phyloP scores from a whole-genome alignment of 2,113 vertebrate genomes.

The Enhydra lutris region DNA sequence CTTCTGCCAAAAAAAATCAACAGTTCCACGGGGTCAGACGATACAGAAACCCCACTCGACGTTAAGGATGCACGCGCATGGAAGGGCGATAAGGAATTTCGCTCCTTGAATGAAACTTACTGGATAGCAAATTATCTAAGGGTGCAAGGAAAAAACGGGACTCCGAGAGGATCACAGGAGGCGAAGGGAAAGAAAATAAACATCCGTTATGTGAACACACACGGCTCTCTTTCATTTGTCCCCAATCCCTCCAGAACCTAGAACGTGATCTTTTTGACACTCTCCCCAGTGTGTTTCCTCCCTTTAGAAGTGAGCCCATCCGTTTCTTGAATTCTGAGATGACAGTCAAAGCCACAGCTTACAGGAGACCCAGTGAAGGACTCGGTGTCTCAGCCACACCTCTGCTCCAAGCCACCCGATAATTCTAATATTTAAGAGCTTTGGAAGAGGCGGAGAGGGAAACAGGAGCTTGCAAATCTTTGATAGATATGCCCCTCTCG shows the following conservation, averaged over 20 bases:
- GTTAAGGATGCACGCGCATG: not conserved
- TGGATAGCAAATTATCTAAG: not conserved
- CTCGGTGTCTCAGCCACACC: not conserved
- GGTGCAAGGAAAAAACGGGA: not conserved
- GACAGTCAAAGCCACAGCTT: not conserved
- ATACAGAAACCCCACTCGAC: constrained; percentile 13
- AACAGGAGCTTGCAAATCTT: not conserved
- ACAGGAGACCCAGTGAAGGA: not conserved
- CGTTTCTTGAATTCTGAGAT: not conserved
- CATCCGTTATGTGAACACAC: not conserved
- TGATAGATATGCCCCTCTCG: not conserved
- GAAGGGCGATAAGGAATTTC: not conserved
- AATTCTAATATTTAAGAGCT: not conserved
- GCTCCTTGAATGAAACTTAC: not conserved
- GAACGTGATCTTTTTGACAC: not conserved
- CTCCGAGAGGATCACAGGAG: not conserved
- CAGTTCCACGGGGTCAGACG: constrained; percentile 10
- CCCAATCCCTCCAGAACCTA: not conserved
- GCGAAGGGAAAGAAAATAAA: not conserved
- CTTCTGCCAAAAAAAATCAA: constrained; percentile 32
- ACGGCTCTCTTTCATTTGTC: not conserved
- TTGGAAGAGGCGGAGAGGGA: not conserved
- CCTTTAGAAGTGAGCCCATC: not conserved
- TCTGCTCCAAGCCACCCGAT: not conserved
- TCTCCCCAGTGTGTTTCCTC: not conserved